Conservation (phyloP, 2,888 invertebrate genomes). For the Amblyjoppa fuscipennis region DNA sequence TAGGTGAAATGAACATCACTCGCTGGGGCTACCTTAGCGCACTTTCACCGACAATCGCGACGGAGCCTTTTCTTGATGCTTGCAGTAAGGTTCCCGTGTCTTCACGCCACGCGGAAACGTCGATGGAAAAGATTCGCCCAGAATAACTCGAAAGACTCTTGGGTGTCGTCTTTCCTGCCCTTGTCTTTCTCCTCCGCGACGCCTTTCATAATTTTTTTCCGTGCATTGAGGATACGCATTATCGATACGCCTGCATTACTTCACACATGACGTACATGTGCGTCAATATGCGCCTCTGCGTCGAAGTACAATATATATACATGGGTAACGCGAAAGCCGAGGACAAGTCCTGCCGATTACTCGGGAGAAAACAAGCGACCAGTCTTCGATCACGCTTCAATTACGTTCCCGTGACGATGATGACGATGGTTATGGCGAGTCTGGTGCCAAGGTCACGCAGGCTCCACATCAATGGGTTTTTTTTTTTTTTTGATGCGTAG, state of each 20-base stretch:
- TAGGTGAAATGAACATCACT: no score
- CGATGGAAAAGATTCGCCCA: background rate
- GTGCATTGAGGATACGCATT: background rate
- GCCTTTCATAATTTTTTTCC: background rate
- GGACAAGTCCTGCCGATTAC: conserved; percentile 59
- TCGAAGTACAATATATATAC: background rate
- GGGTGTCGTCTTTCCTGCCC: background rate
- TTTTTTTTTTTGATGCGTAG: background rate
- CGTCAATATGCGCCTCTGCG: background rate
- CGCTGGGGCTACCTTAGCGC: no score
- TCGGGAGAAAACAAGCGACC: conserved; percentile 34
- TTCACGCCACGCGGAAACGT: background rate
- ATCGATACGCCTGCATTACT: conserved; percentile 10
- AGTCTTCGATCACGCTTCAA: conserved; percentile 63
- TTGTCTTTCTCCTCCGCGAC: background rate
- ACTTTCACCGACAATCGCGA: no score
- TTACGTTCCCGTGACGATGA: conserved; percentile 62
- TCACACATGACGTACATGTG: background rate
- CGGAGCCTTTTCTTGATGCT: no score
- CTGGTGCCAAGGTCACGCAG: conserved; percentile 66
- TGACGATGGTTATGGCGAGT: conserved; percentile 27
- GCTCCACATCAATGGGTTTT: conserved; percentile 24
- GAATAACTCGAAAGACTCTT: background rate
- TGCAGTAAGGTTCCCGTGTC: no score
- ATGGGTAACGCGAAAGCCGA: conserved; percentile 22